These are phyloP conservation scores for Octonoba sinensis DNA, from an alignment of 2,888 invertebrate genomes.

Conservation along the genomic window DNA sequence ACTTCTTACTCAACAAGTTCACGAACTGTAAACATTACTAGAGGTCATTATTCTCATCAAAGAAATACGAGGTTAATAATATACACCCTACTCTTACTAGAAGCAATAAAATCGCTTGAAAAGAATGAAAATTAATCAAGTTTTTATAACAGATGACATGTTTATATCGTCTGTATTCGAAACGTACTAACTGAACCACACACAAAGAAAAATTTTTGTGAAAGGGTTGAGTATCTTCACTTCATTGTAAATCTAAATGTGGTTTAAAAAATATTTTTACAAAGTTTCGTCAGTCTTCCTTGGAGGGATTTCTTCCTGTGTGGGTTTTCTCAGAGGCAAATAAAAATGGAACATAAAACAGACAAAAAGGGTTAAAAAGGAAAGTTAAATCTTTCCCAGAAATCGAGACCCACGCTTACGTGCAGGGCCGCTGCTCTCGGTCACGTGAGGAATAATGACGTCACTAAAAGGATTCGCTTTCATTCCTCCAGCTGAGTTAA, in stretches of 20 bases:
- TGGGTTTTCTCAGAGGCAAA: conserved; percentile 15
- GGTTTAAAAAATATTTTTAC: neutral
- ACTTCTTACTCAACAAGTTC: no score
- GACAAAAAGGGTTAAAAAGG: neutral
- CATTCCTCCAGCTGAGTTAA: conserved; percentile 41
- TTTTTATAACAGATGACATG: no score
- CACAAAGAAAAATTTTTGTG: no score
- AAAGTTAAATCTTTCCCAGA: neutral
- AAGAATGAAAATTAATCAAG: no score
- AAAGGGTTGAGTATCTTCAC: no score
- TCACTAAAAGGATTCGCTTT: conserved; percentile 23
- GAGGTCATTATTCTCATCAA: no score
- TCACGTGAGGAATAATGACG: conserved; percentile 13
- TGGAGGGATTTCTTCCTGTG: neutral
- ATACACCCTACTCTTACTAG: no score
- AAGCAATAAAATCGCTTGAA: no score
- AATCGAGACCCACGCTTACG: conserved; percentile 18
- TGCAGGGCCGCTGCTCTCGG: conserved; percentile 21
- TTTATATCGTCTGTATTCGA: no score
- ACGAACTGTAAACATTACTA: no score
- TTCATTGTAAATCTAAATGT: neutral
- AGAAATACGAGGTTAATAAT: no score
- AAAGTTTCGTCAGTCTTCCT: neutral
- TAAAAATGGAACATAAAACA: conserved; percentile 2
- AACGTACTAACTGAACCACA: no score